These are phyloP conservation scores for Platichthys stellatus DNA, from an alignment of 2,113 vertebrate species.

Conservation along the genomic window DNA sequence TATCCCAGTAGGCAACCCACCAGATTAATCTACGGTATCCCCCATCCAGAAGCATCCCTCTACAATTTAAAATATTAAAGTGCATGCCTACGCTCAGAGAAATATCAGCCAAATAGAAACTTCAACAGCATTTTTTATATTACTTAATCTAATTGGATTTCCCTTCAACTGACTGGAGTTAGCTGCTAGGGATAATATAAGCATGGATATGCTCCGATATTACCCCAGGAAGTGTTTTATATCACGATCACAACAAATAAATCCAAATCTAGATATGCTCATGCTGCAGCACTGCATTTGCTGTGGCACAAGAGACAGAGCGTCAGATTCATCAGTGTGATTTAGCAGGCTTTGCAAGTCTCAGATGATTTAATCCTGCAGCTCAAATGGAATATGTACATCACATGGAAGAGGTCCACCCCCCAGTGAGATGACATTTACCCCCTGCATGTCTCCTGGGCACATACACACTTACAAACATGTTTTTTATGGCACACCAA, in stretches of 20 bases:
- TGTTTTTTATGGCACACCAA: background rate
- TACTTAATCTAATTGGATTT: constrained; percentile 1
- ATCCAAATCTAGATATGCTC: constrained; percentile 3
- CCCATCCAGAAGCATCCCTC: constrained; percentile 34
- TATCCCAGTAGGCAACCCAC: constrained; percentile 50
- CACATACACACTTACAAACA: constrained; percentile 22
- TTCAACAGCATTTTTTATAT: background rate
- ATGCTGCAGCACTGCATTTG: constrained; percentile 7
- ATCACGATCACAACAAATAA: constrained; percentile 18
- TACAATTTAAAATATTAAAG: constrained; percentile 24
- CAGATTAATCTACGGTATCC: constrained; percentile 61
- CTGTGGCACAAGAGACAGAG: background rate
- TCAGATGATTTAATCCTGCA: constrained; percentile 59
- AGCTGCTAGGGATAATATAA: background rate
- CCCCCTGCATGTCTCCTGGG: background rate
- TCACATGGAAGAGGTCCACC: constrained; percentile 31
- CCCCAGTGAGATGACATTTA: constrained; percentile 19
- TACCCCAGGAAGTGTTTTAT: background rate
- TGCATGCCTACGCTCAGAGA: background rate
- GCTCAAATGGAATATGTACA: constrained; percentile 36
- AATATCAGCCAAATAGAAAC: constrained; percentile 15
- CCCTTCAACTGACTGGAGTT: background rate
- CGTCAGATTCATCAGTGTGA: constrained; percentile 18
- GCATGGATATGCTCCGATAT: background rate
- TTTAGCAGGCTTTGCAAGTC: constrained; percentile 35